These are phyloP conservation scores for Ctenicera cuprea DNA, from an alignment of 2,888 invertebrate genomes.

Conservation along the genomic window DNA sequence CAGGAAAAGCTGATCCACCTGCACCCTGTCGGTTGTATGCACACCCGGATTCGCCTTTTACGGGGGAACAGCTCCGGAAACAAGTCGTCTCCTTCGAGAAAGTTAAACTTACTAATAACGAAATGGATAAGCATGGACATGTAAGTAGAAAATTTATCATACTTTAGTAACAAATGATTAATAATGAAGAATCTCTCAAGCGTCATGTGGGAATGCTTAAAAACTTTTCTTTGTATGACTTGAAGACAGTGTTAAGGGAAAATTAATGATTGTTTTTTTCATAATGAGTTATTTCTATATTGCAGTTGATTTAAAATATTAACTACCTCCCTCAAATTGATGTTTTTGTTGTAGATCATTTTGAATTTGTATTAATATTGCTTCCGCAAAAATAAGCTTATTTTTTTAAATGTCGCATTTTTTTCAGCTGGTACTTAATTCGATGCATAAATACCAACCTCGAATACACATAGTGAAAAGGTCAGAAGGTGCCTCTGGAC, in stretches of 20 bases:
- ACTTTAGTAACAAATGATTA: neutral
- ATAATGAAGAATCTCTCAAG: neutral
- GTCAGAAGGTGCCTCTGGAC: constrained; percentile 77
- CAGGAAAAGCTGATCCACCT: constrained; percentile 98
- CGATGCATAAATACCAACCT: constrained; percentile 91
- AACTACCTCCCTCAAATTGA: too few relatives aligned
- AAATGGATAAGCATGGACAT: constrained; percentile 97
- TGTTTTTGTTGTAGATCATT: too few relatives aligned
- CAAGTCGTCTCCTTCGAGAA: constrained; percentile 99
- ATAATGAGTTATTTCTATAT: too few relatives aligned
- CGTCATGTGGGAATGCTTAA: too few relatives aligned
- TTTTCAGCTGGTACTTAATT: constrained; percentile 86
- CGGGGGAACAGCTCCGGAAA: constrained; percentile 95
- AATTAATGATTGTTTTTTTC: too few relatives aligned
- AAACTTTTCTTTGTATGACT: too few relatives aligned
- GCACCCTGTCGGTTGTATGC: constrained; percentile 94
- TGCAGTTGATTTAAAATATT: too few relatives aligned
- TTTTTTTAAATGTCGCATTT: constrained; percentile 12
- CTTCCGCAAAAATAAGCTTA: too few relatives aligned
- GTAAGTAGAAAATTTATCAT: constrained; percentile 74
- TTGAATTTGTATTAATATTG: too few relatives aligned
- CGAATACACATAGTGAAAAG: constrained; percentile 85
- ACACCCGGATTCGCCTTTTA: constrained; percentile 97
- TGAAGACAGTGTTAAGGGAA: too few relatives aligned
- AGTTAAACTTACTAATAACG: constrained; percentile 98